Base-by-base conservation (phyloP, 1,140 invertebrate genomes). In the Cydia strobilella region DNA sequence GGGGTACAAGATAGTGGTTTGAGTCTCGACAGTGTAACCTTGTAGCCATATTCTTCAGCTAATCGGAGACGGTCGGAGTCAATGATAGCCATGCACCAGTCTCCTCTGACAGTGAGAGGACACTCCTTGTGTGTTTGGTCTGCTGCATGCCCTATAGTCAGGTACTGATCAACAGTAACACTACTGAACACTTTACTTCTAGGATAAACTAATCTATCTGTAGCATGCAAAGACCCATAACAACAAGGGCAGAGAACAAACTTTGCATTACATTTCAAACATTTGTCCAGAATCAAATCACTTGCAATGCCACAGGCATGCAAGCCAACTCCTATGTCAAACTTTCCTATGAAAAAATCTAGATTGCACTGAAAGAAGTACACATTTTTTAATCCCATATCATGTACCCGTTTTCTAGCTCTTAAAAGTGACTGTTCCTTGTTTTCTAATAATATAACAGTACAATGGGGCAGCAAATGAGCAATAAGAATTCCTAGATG, bases 301-400 rank as follows among this genome's bases (percentile, higher is more conserved):
- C 97, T 99, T 3, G 98, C 98, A 12, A 98, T 96, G 15, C 98
- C 98, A 93, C 98, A 99, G 2, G 98, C 98, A 93, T 99, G 98
- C 62, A 99, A 91, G 13, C 96, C 97, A 20, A 97, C 94, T 2
- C 98, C 98, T 77, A 99, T 95, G 80, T 98, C 95, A 93, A 97
- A 97, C 65, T 94, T 82, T 7, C 95, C 96, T 77, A 94, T 94
- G 84, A 96, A 97, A 89, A 98, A 98, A 86, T 97, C 96, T 75
- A 98, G 94, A 93, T 98, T 98, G 82, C 96, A 96, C 90, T 99
- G 98, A 86, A 96, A 96, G 82, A 98, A 95, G 18, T 89, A 93
- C 2, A 99, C 94, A 93, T 99, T 99, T 13, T 85, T 94, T 20
- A 99, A 85, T 0, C 94, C 90, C 72, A 99, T 92, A 76, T 95